Percentiles rank a stretch among this genome's conserved stretches.
Evolutionary conservation across 1,140 invertebrate genomes (phyloP).

Genomic region (Geopemphigus sp.): DNA sequence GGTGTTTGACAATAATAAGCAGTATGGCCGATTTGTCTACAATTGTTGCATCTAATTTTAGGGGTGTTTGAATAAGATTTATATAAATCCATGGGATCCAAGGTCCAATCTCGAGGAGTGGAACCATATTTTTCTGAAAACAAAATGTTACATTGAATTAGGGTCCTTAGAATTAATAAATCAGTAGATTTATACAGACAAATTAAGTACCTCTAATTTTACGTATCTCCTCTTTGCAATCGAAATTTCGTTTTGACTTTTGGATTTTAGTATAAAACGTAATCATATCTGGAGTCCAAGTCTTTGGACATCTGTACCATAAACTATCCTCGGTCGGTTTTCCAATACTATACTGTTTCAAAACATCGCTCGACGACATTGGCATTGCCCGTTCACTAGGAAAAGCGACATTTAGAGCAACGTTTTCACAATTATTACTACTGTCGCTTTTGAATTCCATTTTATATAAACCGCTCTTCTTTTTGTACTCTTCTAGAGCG

Average conservation of each 20-base stretch:
- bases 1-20: conserved; percentile 23
- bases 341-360: conserved; percentile 44
- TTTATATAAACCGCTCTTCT: conserved; percentile 35
- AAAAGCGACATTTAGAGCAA: conserved; percentile 15
- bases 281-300: conserved; percentile 41
- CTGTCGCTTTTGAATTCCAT: background rate
- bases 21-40: conserved; percentile 31
- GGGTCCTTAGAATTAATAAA: background rate
- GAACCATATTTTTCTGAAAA: conserved; percentile 35
- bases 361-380: conserved; percentile 15
- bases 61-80: conserved; percentile 29
- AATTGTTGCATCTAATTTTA: conserved; percentile 14
- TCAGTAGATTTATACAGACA: too few relatives aligned
- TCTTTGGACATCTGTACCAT: conserved; percentile 38
- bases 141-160: background rate
- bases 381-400: conserved; percentile 19
- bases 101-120: conserved; percentile 3
- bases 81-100: conserved; percentile 19
- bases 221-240: conserved; percentile 16
- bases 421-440: background rate
- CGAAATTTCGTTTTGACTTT: conserved; percentile 46
- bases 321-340: conserved; percentile 17
- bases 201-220: conserved; percentile 32
- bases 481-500: conserved; percentile 25
- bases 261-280: conserved; percentile 42